phyloP scores from a whole-genome alignment of 2,797 vertebrate species.

The Premnoplex brunnescens region DNA sequence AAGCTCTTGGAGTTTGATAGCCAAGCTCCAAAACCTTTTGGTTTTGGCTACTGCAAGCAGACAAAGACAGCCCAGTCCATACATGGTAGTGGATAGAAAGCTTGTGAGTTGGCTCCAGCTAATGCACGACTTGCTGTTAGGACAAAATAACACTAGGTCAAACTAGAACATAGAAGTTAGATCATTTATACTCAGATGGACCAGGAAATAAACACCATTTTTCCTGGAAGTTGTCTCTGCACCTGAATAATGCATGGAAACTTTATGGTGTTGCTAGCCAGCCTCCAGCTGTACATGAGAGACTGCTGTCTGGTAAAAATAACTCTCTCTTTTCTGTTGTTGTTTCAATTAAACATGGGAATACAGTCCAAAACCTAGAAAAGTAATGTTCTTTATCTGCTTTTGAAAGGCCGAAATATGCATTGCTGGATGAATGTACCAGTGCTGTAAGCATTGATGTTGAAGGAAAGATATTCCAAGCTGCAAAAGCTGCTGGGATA shows the following conservation, averaged over 20 bases:
- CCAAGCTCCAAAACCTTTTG: background rate
- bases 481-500: conserved; percentile 91
- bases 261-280: background rate
- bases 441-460: conserved; percentile 98
- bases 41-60: background rate
- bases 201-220: background rate
- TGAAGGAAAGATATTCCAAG: conserved; percentile 97
- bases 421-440: conserved; percentile 94
- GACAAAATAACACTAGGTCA: background rate
- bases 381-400: conserved; percentile 30
- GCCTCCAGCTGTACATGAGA: background rate
- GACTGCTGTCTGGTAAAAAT: background rate
- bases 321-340: background rate
- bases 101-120: background rate
- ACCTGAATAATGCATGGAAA: background rate
- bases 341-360: background rate
- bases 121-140: background rate
- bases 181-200: background rate
- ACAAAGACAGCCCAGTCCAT: background rate
- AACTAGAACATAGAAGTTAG: background rate
- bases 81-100: background rate
- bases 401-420: conserved; percentile 90
- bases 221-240: background rate
- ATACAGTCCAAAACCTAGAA: background rate
- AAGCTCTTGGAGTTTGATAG: background rate